Percentiles rank a stretch among this genome's conserved stretches.
These are phyloP conservation scores for Amblyjoppa proteus DNA, from an alignment of 2,888 invertebrate species.

Conservation along the genomic window DNA sequence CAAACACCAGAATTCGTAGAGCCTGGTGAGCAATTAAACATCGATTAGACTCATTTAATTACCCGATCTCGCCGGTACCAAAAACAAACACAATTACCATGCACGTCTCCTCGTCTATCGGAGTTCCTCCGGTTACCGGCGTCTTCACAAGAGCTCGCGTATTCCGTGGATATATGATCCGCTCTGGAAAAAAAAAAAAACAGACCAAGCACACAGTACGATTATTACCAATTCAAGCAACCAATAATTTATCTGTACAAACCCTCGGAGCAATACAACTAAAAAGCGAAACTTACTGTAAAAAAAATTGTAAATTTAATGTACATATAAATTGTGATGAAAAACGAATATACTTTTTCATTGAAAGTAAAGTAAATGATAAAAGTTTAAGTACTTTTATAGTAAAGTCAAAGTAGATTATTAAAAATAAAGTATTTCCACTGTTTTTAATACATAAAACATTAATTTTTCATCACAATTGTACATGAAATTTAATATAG, in stretches of 20 bases:
- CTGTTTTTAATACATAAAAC: no score
- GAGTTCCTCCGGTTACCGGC: slow-evolving; percentile 88
- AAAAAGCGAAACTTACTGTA: no score
- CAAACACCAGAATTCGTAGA: slow-evolving; percentile 88
- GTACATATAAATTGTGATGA: no score
- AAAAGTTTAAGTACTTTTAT: no score
- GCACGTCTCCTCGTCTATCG: slow-evolving; percentile 89
- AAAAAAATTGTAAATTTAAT: no score
- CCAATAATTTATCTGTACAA: neutral
- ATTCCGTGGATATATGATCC: slow-evolving; percentile 88
- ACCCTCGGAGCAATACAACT: no score
- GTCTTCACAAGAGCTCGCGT: slow-evolving; percentile 86
- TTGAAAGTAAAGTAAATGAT: no score
- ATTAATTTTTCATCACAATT: no score
- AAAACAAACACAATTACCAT: slow-evolving; percentile 85
- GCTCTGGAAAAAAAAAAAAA: slow-evolving; percentile 85
- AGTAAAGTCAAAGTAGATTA: no score
- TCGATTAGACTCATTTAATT: neutral
- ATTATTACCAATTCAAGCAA: neutral
- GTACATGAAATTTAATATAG: no score
- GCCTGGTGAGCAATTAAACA: slow-evolving; percentile 84
- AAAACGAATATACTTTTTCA: no score
- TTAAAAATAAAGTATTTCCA: no score
- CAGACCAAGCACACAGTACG: slow-evolving; percentile 21
- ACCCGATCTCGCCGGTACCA: neutral